These are phyloP conservation scores for Tetrao urogallus DNA, from an alignment of 2,113 vertebrate species.

Conservation along the genomic window DNA sequence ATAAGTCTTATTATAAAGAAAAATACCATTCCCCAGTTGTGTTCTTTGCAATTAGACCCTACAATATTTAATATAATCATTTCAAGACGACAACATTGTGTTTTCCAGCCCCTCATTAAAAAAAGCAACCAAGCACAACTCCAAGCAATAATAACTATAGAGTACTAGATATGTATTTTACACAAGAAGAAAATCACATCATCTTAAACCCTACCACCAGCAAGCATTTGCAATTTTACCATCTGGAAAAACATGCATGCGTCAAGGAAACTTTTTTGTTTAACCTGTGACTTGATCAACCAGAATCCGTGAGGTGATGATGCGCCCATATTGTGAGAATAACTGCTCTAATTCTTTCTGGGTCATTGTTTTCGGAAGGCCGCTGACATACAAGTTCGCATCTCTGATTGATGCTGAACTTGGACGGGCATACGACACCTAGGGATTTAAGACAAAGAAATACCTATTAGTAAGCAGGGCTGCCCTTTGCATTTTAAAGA, in stretches of 20 bases:
- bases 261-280: constrained; percentile 5
- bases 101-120: not conserved
- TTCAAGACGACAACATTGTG: not conserved
- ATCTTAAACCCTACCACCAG: not conserved
- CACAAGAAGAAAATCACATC: rapidly evolving
- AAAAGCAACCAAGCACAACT: not conserved
- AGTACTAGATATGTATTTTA: not conserved
- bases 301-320: constrained; percentile 99
- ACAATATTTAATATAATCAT: rapidly evolving
- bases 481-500: not conserved
- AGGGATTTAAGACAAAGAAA: not conserved
- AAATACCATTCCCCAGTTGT: not conserved
- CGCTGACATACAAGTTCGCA: constrained; percentile 98
- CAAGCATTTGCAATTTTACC: not conserved
- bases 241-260: not conserved
- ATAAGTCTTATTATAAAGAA: not conserved
- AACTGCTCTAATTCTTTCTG: constrained; percentile 99
- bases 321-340: constrained; percentile 99
- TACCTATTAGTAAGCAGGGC: not conserved
- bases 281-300: constrained; percentile 99
- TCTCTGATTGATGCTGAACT: constrained; percentile 99
- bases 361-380: constrained; percentile 99
- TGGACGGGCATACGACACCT: constrained; percentile 98
- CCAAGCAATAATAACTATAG: not conserved
- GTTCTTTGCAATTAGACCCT: not conserved